Conservation (phyloP, 1,140 invertebrate genomes). For the Venturia canescens region DNA sequence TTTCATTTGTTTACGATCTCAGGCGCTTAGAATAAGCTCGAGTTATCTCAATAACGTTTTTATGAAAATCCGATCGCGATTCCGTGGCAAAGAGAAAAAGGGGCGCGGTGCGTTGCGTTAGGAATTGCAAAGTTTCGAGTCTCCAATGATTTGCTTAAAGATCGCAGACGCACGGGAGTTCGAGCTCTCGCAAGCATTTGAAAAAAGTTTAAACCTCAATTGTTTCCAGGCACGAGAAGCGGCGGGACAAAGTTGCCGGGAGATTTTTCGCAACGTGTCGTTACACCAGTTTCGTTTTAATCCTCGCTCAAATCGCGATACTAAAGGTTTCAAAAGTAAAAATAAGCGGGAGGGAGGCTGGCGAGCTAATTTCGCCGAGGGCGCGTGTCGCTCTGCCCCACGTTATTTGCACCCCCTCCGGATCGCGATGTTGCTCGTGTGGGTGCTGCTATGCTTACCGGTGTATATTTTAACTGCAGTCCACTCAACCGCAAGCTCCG, state of each 20-base stretch:
- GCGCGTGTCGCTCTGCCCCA: conserved; percentile 3
- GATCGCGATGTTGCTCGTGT: not conserved
- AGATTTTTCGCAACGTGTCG: not conserved
- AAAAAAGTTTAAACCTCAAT: not conserved
- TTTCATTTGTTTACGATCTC: not conserved
- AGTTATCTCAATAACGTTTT: too few species aligned
- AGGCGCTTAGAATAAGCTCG: too few species aligned
- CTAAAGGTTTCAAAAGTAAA: conserved; percentile 19
- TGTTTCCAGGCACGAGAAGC: not conserved
- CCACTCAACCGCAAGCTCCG: not conserved
- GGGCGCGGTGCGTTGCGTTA: too few species aligned
- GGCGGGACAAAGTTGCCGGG: not conserved
- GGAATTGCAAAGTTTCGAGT: too few species aligned
- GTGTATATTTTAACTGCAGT: not conserved
- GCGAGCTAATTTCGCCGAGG: not conserved
- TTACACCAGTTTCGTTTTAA: conserved; percentile 16
- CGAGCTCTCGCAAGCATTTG: not conserved
- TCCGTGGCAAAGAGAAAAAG: too few species aligned
- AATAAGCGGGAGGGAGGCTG: not conserved
- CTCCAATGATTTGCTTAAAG: too few species aligned
- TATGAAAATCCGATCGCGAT: too few species aligned
- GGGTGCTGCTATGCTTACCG: not conserved
- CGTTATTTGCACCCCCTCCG: not conserved
- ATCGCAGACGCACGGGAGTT: too few species aligned
- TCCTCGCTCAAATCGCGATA: not conserved